Base-by-base conservation (phyloP, 2,888 invertebrate genomes). In the Pycnomerus fuliginosus region DNA sequence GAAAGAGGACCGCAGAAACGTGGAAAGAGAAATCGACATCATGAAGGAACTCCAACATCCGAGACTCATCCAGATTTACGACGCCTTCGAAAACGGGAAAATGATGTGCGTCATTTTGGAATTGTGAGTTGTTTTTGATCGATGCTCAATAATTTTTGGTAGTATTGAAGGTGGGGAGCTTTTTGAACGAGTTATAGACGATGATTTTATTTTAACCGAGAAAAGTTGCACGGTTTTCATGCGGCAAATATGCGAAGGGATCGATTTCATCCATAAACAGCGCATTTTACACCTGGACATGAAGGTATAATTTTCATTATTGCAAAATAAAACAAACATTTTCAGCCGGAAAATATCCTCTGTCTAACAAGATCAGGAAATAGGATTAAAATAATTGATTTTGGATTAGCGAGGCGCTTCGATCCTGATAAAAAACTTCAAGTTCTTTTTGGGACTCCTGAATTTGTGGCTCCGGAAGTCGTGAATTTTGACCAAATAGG, bases 391-490 rank as follows among this genome's bases (percentile, higher is more conserved):
- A 90, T 99, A 61, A 98, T 99, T 59, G 98, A 99, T 74, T 99
- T 99, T 70, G 98, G 99, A 4, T 75, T 99, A 53, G 98, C 99
- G 2, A 78, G 96, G 60, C 86, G 88, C 70, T 95, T 87, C 68
- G 91, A 94, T 70, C 92, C 94, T 0, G 84, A 85, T 65, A 93
- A 92, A 77, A 93, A 94, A 65, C 76, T 96, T 36, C 90, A 92
- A 73, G 93, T 97, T 2, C 75, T 97, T 36, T 97, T 96, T 68
- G 99, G 98, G 1, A 99, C 99, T 0, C 98, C 98, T 0, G 99
- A 99, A 75, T 99, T 99, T 69, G 96, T 97, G 33, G 96, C 97
- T 0, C 98, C 98, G 1, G 98, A 99, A 79, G 95, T 98, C 15
- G 94, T 99, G 24, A 98, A 97, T 77, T 99, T 97, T 72, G 98